Percentiles rank a stretch among this genome's conserved stretches.
phyloP scores from a whole-genome alignment of 2,797 vertebrate genomes.

The Enteromius radiatus region DNA sequence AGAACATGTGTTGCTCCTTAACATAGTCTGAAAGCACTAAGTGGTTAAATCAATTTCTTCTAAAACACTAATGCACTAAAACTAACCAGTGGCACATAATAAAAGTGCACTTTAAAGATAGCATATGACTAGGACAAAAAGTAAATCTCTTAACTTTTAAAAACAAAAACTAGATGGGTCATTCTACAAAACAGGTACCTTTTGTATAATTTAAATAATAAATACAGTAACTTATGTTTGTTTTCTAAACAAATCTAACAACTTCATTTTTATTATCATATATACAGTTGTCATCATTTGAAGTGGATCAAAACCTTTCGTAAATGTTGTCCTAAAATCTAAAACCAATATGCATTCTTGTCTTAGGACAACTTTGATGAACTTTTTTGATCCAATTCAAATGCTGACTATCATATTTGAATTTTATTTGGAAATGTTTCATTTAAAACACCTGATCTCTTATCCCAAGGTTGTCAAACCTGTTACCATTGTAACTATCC shows the following conservation, averaged over 20 bases:
- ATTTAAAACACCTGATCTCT: too few species aligned
- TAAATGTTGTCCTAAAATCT: too few species aligned
- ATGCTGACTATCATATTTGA: too few species aligned
- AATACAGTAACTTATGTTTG: background rate
- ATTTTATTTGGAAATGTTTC: background rate
- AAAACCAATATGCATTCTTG: too few species aligned
- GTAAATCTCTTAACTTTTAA: background rate
- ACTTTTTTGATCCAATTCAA: too few species aligned
- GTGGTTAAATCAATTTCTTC: slow-evolving; percentile 29
- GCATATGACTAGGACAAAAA: slow-evolving; percentile 21
- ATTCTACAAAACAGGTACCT: background rate
- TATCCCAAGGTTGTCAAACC: too few species aligned
- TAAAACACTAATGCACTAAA: slow-evolving; percentile 9
- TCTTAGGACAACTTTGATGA: too few species aligned
- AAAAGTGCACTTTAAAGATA: slow-evolving; percentile 7
- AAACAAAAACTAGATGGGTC: background rate
- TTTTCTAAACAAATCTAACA: background rate
- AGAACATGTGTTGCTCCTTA: slow-evolving; percentile 19
- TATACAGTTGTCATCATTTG: too few species aligned
- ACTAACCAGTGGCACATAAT: slow-evolving; percentile 11
- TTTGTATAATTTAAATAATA: background rate
- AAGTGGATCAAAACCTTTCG: too few species aligned
- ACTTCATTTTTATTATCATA: background rate
- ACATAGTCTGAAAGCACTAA: slow-evolving; percentile 11
- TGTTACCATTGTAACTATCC: too few species aligned